phyloP scores from a whole-genome alignment of 2,113 vertebrate species.

The Columba livia region DNA sequence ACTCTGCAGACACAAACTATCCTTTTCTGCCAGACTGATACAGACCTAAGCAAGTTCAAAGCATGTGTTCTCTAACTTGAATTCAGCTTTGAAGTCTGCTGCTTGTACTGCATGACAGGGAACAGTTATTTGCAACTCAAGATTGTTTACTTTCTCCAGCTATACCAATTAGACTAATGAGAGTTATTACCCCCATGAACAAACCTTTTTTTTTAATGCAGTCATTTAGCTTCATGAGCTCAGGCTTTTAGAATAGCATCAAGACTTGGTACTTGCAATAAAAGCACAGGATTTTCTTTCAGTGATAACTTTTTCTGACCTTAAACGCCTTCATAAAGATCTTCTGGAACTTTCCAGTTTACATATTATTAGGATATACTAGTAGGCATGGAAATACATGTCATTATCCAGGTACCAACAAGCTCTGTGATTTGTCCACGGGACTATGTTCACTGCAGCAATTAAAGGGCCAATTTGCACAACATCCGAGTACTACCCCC shows the following conservation, averaged over 20 bases:
- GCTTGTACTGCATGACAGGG: not conserved
- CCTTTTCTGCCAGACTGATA: not conserved
- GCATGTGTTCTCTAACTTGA: not conserved
- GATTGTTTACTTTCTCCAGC: not conserved
- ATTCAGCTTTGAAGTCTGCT: slow-evolving; percentile 3
- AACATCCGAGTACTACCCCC: not conserved
- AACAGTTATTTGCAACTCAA: not conserved
- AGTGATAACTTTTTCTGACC: not conserved
- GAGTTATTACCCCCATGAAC: not conserved
- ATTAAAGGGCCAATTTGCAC: not conserved
- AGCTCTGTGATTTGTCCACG: not conserved
- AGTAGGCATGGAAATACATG: not conserved
- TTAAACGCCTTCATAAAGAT: not conserved
- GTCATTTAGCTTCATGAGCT: not conserved
- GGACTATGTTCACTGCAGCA: not conserved
- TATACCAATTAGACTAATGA: slow-evolving; percentile 34
- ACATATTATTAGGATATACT: not conserved
- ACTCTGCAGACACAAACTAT: not conserved
- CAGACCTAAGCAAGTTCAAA: not conserved
- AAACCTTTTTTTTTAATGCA: not conserved
- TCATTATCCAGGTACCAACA: not conserved
- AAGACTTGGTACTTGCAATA: not conserved
- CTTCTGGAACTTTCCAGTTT: not conserved
- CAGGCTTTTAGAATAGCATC: not conserved
- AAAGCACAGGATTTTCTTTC: not conserved